Evolutionary conservation across 2,888 invertebrate species (phyloP), one percentile per base, ranked within the genome.

Genomic region (Bruchidius siliquastri): DNA sequence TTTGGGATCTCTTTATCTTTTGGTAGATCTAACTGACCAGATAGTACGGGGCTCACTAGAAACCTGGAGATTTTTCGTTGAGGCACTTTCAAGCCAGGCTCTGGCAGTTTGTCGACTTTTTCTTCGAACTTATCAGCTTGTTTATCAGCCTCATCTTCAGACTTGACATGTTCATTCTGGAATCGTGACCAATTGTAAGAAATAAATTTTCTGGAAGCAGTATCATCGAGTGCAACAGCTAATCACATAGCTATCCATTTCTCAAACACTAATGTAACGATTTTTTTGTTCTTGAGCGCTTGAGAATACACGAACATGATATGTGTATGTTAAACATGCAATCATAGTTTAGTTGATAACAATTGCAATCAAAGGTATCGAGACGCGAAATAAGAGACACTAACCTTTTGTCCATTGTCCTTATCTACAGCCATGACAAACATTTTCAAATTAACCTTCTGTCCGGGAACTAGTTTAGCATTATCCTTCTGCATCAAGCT

Each of bases 41-140:
- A 92, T 49, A 92, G 88, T 0, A 94, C 94, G 22, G 94, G 94
- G 85, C 94, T 94, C 79, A 95, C 94, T 84, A 94, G 89, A 87
- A 95, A 95, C 74, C 94, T 88, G 32, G 94, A 94, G 80, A 94
- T 93, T 85, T 94, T 94, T 75, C 94, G 88, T 79, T 90, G 90
- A 10, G 88, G 86, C 21, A 87, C 85, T 75, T 88, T 88, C 66
- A 83, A 75, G 20, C 74, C 71, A 0, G 21, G 66, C 67, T 78
- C 76, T 18, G 77, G 79, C 74, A 74, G 73, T 72, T 80, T 77
- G 69, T 79, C 79, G 75, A 74, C 73, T 72, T 80, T 77, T 70
- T 79, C 79, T 0, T 76, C 76, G 22, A 69, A 10, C 26, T 71
- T 71, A 20, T 68, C 70, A 3, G 68, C 74, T 30, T 76, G 77